These are phyloP conservation scores for Tillus elongatus DNA, from an alignment of 2,888 invertebrate species.

Conservation along the genomic window DNA sequence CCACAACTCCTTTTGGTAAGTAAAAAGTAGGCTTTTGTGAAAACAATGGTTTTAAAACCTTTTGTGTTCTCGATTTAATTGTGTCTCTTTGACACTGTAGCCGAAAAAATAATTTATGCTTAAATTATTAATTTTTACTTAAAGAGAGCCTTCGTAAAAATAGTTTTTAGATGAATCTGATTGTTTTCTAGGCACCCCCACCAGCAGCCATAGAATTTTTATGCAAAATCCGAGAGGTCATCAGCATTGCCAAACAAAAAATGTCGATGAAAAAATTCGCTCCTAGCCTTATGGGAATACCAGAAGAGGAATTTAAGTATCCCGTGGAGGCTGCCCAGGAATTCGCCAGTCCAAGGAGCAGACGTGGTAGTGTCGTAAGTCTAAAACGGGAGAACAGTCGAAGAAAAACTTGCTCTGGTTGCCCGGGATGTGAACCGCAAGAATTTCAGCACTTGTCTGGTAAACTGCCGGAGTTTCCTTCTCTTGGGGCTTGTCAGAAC, in stretches of 20 bases:
- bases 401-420: conserved; percentile 50
- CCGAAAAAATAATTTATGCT: too few species aligned
- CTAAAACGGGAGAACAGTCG: conserved; percentile 55
- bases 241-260: conserved; percentile 80
- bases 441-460: conserved; percentile 30
- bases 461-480: conserved; percentile 39
- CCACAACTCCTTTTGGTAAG: conserved; percentile 72
- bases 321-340: conserved; percentile 46
- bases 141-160: neutral
- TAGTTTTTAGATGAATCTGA: neutral
- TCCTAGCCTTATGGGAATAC: conserved; percentile 69
- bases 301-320: conserved; percentile 62
- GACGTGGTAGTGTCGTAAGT: conserved; percentile 49
- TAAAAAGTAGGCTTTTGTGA: too few species aligned
- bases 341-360: conserved; percentile 37
- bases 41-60: too few species aligned
- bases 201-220: conserved; percentile 85
- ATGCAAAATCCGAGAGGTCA: conserved; percentile 81
- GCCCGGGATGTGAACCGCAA: conserved; percentile 52
- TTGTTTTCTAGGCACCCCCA: conserved; percentile 68
- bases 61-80: too few species aligned
- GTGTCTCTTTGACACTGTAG: too few species aligned
- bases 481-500: conserved; percentile 44
- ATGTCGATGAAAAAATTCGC: conserved; percentile 73
- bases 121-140: neutral